These are phyloP conservation scores for Pandion haliaetus DNA, from an alignment of 2,113 vertebrate species.

Conservation along the genomic window DNA sequence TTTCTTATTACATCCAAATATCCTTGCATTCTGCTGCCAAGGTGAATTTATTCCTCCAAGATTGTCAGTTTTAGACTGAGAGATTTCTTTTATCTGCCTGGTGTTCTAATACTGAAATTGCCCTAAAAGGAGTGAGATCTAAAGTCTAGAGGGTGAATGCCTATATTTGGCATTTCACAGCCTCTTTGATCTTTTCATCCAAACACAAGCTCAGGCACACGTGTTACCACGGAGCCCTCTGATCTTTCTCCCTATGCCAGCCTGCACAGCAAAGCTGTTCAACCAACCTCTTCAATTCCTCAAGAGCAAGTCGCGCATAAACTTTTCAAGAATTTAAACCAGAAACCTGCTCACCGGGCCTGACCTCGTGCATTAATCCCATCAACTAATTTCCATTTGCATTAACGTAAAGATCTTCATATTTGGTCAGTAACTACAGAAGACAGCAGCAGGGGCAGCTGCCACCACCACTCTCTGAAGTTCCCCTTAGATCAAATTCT, in stretches of 20 bases:
- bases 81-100: slow-evolving; percentile 44
- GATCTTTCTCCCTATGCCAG: background rate
- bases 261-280: background rate
- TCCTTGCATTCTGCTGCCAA: slow-evolving; percentile 14
- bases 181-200: slow-evolving; percentile 27
- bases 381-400: background rate
- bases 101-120: slow-evolving; percentile 42
- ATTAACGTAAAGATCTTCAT: background rate
- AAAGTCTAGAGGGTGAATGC: background rate
- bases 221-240: background rate
- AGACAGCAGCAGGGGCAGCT: background rate
- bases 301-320: background rate
- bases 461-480: background rate
- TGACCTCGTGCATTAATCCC: background rate
- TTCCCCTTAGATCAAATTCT: background rate
- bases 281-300: background rate
- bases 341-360: background rate
- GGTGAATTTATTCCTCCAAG: slow-evolving; percentile 36
- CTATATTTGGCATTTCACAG: slow-evolving; percentile 19
- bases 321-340: background rate
- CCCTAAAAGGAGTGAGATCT: slow-evolving; percentile 5
- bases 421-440: background rate
- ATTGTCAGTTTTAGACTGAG: background rate
- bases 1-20: slow-evolving; percentile 38
- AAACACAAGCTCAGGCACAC: background rate